Evolutionary conservation across 2,888 invertebrate species (phyloP).

Genomic region (Caenorhabditis afra): DNA sequence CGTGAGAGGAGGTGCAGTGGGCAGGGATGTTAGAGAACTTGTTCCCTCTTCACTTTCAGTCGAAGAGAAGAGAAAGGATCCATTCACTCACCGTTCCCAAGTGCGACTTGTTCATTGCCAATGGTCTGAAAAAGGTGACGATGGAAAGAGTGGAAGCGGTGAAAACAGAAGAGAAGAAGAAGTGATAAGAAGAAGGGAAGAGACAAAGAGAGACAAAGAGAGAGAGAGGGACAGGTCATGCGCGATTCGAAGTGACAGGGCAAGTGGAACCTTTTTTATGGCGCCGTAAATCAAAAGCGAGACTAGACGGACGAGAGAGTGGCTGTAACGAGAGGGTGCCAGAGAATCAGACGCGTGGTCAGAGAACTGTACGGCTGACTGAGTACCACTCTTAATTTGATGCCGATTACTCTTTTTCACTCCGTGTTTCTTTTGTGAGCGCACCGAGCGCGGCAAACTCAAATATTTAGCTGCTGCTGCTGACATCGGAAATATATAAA

Average conservation of each 20-base stretch:
- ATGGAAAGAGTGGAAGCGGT: neutral
- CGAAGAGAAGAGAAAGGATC: neutral
- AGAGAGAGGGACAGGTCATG: slow-evolving; percentile 33
- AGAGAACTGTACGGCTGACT: slow-evolving; percentile 40
- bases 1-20: neutral
- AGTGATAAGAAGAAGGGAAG: slow-evolving; percentile 21
- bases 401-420: slow-evolving; percentile 18
- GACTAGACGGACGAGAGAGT: slow-evolving; percentile 1
- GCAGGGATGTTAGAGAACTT: slow-evolving; percentile 3
- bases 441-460: slow-evolving; percentile 18
- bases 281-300: slow-evolving; percentile 44
- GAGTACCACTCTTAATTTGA: slow-evolving; percentile 24
- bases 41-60: neutral
- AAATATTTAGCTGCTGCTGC: slow-evolving; percentile 35
- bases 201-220: neutral
- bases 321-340: slow-evolving; percentile 2
- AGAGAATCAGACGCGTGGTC: slow-evolving; percentile 5
- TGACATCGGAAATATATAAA: slow-evolving; percentile 12
- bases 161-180: slow-evolving; percentile 17
- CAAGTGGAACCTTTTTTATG: slow-evolving; percentile 17
- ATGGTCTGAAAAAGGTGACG: slow-evolving; percentile 16
- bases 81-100: slow-evolving; percentile 55
- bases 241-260: slow-evolving; percentile 30
- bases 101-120: slow-evolving; percentile 58
- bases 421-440: slow-evolving; percentile 12